phyloP scores from a whole-genome alignment of 2,113 vertebrate species.

The Aythya baeri region DNA sequence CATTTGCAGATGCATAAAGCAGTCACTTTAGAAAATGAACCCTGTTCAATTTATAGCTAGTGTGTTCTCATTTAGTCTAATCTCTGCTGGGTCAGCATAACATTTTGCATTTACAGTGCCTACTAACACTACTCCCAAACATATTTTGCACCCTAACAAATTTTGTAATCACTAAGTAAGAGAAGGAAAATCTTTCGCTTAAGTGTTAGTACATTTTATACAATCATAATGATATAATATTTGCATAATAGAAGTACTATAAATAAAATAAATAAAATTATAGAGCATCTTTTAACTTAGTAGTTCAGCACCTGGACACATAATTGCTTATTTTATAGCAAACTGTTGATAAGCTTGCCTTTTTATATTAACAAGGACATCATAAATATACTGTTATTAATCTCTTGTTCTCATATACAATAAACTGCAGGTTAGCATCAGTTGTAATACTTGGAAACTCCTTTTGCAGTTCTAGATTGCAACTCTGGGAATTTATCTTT shows the following conservation, averaged over 20 bases:
- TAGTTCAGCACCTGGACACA: background rate
- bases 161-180: constrained; percentile 23
- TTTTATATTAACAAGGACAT: constrained; percentile 34
- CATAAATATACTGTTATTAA: constrained; percentile 26
- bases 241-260: constrained; percentile 28
- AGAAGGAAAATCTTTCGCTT: background rate
- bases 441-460: constrained; percentile 12
- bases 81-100: constrained; percentile 76
- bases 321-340: constrained; percentile 41
- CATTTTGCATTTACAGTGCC: constrained; percentile 29
- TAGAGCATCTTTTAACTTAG: constrained; percentile 18
- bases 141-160: constrained; percentile 49
- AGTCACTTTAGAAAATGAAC: constrained; percentile 79
- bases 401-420: constrained; percentile 20
- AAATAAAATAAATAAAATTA: constrained; percentile 29
- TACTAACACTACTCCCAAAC: background rate
- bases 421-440: constrained; percentile 39
- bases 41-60: constrained; percentile 74
- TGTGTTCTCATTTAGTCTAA: constrained; percentile 76
- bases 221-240: constrained; percentile 22
- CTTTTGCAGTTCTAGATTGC: background rate
- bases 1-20: constrained; percentile 77
- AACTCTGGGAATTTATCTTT: constrained; percentile 23
- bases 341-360: constrained; percentile 45
- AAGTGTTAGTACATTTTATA: constrained; percentile 42